These are phyloP conservation scores for Lasioglossum leucozonium DNA, from an alignment of 2,888 invertebrate genomes.

Conservation along the genomic window DNA sequence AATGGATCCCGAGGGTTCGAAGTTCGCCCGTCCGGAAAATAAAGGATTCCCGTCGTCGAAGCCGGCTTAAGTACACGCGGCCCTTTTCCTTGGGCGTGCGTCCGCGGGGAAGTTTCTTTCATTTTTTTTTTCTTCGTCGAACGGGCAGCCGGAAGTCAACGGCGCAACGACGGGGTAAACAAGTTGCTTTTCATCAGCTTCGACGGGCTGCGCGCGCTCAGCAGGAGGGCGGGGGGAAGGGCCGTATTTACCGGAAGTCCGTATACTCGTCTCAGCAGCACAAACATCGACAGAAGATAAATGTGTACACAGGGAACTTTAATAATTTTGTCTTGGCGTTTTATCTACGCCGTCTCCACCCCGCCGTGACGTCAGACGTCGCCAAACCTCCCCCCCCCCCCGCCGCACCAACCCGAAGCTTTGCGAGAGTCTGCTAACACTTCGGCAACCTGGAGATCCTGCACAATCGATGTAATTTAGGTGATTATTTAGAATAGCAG, in stretches of 20 bases:
- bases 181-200: slow-evolving; percentile 66
- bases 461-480: background rate
- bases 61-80: slow-evolving; percentile 49
- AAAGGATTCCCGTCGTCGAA: slow-evolving; percentile 44
- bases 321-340: slow-evolving; percentile 65
- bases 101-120: slow-evolving; percentile 54
- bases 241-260: slow-evolving; percentile 66
- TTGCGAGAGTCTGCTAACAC: background rate
- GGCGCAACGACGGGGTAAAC: slow-evolving; percentile 54
- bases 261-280: slow-evolving; percentile 48
- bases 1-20: slow-evolving; percentile 17
- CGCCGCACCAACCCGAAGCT: background rate
- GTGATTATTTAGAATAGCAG: background rate
- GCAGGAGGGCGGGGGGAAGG: background rate
- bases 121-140: background rate
- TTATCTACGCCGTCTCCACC: slow-evolving; percentile 14
- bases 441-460: background rate
- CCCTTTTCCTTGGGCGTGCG: slow-evolving; percentile 9
- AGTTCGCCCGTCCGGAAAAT: slow-evolving; percentile 51
- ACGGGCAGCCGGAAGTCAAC: slow-evolving; percentile 57
- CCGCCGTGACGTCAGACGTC: slow-evolving; percentile 22
- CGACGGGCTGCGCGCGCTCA: slow-evolving; percentile 11
- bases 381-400: background rate
- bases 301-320: slow-evolving; percentile 64
- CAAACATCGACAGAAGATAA: slow-evolving; percentile 64